Evolutionary conservation across 1,140 invertebrate genomes (phyloP), one percentile per base, ranked within the genome.

Genomic region (Drosophila willistoni): DNA sequence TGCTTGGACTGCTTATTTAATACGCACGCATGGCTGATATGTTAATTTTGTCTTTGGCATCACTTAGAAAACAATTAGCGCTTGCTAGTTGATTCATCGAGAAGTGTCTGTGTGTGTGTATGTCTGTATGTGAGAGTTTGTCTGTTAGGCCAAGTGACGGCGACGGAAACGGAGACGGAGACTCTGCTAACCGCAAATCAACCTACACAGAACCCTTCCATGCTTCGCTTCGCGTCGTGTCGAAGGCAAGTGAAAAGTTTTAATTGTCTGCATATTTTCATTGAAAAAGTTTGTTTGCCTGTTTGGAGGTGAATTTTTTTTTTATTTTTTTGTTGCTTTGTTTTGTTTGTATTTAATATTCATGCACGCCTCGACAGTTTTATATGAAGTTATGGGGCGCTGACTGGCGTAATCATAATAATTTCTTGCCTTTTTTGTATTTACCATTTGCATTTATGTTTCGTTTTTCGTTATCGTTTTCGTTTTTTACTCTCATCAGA

Each of bases 201-300:
- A 39, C 36, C 12, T 39, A 39, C 34, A n/a, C 33, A 14, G 10
- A 34, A 47, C 47, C 19, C 22, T 66, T 55, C 29, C 39, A 61
- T 62, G 65, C 64, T 39, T 39, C 19, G 22, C 29, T 22, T 7
- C 44, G 29, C 19, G 4, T 36, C 36, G 51, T 14, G 19, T 13
- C 63, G 64, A 76, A 76, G 79, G 83, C 82, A 86, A 86, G 82
- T 87, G 73, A 83, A 87, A 87, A 89, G 64, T 87, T 87, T 87
- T 87, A 87, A 87, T 87, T 87, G 80, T 80, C 68, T 84, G 73
- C 80, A 70, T 76, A 74, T 89, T 83, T 87, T 87, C 84, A 86
- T 86, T 86, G 84, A 69, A 76, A 83, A 83, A 89, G 66, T 86
- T 81, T 85, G 63, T 65, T 65, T 29, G 22, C 14, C 34, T 44